A percentile compares a stretch with the other conserved stretches of the same genome.
Evolutionary conservation across 2,113 vertebrate species (phyloP).

Genomic region (Australoheros scitulus): DNA sequence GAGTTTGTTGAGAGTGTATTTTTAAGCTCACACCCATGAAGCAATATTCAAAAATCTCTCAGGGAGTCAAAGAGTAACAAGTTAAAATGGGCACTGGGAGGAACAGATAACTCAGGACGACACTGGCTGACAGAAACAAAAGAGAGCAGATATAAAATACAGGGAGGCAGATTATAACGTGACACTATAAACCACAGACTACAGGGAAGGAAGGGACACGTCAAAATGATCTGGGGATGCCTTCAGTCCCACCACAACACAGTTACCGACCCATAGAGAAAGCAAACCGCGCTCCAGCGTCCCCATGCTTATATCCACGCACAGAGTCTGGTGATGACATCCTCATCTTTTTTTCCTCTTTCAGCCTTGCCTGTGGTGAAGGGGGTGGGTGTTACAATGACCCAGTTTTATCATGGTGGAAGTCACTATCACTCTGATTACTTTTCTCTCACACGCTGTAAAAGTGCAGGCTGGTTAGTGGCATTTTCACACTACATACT

Average conservation of each 20-base stretch:
- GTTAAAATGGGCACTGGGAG: constrained; percentile 15
- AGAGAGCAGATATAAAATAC: constrained; percentile 40
- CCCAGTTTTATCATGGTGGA: constrained; percentile 82
- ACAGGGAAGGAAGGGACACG: constrained; percentile 44
- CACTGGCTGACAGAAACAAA: constrained; percentile 49
- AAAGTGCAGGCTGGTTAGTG: constrained; percentile 56
- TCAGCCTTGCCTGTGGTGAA: constrained; percentile 79
- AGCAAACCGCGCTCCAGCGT: constrained; percentile 68
- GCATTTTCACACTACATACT: constrained; percentile 56
- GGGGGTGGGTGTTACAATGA: constrained; percentile 80
- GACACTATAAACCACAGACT: constrained; percentile 58
- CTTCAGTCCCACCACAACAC: constrained; percentile 61
- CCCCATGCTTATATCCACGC: constrained; percentile 74
- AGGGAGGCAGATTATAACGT: constrained; percentile 49
- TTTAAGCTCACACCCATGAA: constrained; percentile 1
- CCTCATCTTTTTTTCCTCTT: constrained; percentile 73
- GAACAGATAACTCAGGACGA: constrained; percentile 31
- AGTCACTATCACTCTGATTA: constrained; percentile 81
- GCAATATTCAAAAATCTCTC: constrained; percentile 17
- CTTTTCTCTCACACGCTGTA: constrained; percentile 71
- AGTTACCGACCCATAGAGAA: constrained; percentile 71
- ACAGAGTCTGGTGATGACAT: constrained; percentile 70
- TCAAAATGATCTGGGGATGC: constrained; percentile 50
- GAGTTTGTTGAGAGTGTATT: constrained; percentile 18
- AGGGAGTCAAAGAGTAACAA: neutral